Evolutionary conservation across 2,888 invertebrate species (phyloP), one percentile per base, ranked within the genome.

Genomic region (Drosophila antonietae): DNA sequence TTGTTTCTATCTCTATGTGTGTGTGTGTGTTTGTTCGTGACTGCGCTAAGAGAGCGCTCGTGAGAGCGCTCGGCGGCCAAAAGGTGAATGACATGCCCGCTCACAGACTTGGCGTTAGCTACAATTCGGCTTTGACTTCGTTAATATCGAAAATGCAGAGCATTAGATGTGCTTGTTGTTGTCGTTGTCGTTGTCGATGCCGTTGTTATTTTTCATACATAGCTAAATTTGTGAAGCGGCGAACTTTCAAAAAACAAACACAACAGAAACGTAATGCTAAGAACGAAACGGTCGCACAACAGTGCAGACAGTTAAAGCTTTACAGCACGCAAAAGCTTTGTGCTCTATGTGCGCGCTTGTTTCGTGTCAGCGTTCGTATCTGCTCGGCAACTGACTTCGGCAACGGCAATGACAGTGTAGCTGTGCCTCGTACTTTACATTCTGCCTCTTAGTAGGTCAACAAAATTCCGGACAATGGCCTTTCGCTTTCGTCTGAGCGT

Each of bases 381-480:
- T 65, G 59, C 10, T 73, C 75, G 79, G 73, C 67, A 69, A 59
- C 67, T 72, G 75, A 75, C 84, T 78, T 82, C 81, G 90, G 90
- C 82, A 89, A 89, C 91, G 91, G 91, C 91, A 91, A 91, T 91
- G 91, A 91, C 91, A 91, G 91, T 91, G 91, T 91, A 90, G 90
- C 80, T 68, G 55, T 82, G 77, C 75, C 78, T 80, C 81, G 81
- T 83, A 83, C 86, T 83, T 85, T 85, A 85, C 81, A 85, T 88
- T 88, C 88, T 83, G 87, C 75, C 88, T 74, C 75, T 92, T 93
- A 93, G 93, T 93, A 93, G 93, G 93, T 93, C 93, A 93, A 92
- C 91, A 92, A 91, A 92, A 92, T 93, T 93, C 92, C 92, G 93
- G 93, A 92, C 93, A 93, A 92, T 93, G 93, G 92, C 93, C 93